Evolutionary conservation across 37 sponge, comb jelly and placozoan species (phyloP), one percentile per base, ranked within the genome.

Genomic region (Haliclona indistincta): DNA sequence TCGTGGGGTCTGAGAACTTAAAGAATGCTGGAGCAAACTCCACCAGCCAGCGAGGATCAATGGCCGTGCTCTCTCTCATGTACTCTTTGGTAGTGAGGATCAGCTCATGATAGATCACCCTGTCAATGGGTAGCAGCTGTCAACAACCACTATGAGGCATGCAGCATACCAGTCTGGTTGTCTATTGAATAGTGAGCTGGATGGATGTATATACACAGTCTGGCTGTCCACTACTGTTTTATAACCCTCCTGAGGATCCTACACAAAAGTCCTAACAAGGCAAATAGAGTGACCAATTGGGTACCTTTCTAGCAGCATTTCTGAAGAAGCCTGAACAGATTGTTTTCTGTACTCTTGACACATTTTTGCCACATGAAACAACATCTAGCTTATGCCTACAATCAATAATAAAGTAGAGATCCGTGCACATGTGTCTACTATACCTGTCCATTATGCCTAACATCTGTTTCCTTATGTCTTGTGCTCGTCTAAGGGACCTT

Each of bases 61-160:
- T 67, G n/a, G 92, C 81, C 43, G 88, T 92, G 6, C 73, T 74
- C 67, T 97, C 98, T 36, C 98, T 69, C 94, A 94, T 97, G 85
- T 97, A 97, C 76, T 97, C 98, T 64, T 97, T 97, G 15, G 98
- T 97, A 42, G 98, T 97, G 43, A 88, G 91, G n/a, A 97, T 89
- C 43, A 97, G 69, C 79, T 97, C 98, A 73, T 94, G 94, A 76
- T 97, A 97, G 32, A 97, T 78, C 23, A 97, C 88, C 90, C 90
- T 89, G 39, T 7, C 47, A 32, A 32, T 25, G 17, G 60, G 68
- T 7, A 36, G 26, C 68, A 67, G 28, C 28, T 61, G 28, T 29
- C 15, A 20, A 29, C 8, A 20, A 29, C 26, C 32, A 23, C 8
- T n/a, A 20, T 20, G 15, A 29, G 10, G 15, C 32, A 28, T 8